These are phyloP conservation scores for Porites australiensis DNA, from an alignment of 64 coral and sea anemone genomes.

Conservation along the genomic window DNA sequence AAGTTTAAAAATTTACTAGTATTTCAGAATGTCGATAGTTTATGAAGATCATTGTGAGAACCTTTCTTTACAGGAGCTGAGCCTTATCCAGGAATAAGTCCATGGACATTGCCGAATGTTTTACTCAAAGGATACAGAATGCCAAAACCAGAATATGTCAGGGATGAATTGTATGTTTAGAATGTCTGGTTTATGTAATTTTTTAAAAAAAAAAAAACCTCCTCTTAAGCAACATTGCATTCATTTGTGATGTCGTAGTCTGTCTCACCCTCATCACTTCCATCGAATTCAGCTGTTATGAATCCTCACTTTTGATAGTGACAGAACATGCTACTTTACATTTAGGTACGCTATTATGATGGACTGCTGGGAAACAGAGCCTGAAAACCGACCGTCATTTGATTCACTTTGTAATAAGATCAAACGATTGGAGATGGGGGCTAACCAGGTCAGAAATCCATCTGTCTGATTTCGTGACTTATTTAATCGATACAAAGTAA, in stretches of 20 bases:
- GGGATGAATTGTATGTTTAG: slow-evolving; percentile 23
- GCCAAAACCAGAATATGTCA: slow-evolving; percentile 34
- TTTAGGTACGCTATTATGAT: slow-evolving; percentile 8
- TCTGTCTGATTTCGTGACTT: no score
- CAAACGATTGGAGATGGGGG: background rate
- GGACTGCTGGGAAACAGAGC: slow-evolving; percentile 28
- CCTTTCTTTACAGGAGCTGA: slow-evolving; percentile 7
- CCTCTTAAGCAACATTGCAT: no score
- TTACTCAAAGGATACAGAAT: slow-evolving; percentile 32
- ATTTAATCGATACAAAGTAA: no score
- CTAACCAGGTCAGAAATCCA: slow-evolving; percentile 7
- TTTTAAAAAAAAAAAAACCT: no score
- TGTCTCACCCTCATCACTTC: no score
- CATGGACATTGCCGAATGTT: background rate
- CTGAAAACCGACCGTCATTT: slow-evolving; percentile 27
- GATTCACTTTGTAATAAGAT: background rate
- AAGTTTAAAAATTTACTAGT: no score
- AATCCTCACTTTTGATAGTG: background rate
- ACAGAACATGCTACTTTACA: background rate
- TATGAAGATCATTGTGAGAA: background rate
- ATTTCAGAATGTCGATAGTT: no score
- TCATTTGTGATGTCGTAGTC: no score
- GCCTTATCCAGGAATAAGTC: slow-evolving; percentile 28
- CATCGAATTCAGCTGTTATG: no score
- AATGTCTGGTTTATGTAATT: background rate